Base-by-base conservation (phyloP, 64 coral and sea anemone genomes). In the Porites lutea region DNA sequence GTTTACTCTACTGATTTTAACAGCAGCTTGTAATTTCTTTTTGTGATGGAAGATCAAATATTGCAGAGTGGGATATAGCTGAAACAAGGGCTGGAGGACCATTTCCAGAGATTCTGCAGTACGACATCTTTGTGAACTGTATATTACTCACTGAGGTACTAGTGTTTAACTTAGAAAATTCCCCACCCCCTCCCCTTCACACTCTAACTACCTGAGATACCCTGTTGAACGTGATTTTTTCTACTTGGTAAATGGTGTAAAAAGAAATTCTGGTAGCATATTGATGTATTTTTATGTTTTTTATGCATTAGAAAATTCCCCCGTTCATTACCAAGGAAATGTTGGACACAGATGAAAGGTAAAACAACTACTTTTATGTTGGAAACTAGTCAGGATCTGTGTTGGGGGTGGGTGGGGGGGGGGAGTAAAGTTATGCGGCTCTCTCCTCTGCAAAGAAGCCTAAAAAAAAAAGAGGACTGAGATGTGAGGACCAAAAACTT, bases 111-210 rank as follows among this genome's bases (percentile, higher is more conserved):
- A 77, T 87, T 15, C 59, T 92, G 65, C 47, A 92, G 19, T 78
- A 77, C 3, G 81, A 92, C 53, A 78, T 92, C 49, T 87, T 92
- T 92, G 82, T 92, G 8, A 92, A 92, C 82, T 74, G 74, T 74
- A 87, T 92, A 20, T 52, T 78, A 21, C 81, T 84, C 37, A 65
- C 11, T 65, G 81, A 84, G 65, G 81, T 84, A 84, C 13, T 6
- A 0, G 72, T 74, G 13, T 12, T 43, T 37, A 37, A 71, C 20
- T 12, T 12, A 57, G 7, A 12, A 57, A 37, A 37, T 37, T 37
- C 27, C 27, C 27, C 27, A 37, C 27, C 27, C 27, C 27, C 27
- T 37, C 27, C 27, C 27, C 12, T 2, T 12, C 54, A 57, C 3
- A 57, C 4, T 12, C 54, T 9, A 57, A 7, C 7, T 7, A 57